These are phyloP conservation scores for Ispidina lecontei DNA, from an alignment of 2,797 vertebrate species.

Conservation along the genomic window DNA sequence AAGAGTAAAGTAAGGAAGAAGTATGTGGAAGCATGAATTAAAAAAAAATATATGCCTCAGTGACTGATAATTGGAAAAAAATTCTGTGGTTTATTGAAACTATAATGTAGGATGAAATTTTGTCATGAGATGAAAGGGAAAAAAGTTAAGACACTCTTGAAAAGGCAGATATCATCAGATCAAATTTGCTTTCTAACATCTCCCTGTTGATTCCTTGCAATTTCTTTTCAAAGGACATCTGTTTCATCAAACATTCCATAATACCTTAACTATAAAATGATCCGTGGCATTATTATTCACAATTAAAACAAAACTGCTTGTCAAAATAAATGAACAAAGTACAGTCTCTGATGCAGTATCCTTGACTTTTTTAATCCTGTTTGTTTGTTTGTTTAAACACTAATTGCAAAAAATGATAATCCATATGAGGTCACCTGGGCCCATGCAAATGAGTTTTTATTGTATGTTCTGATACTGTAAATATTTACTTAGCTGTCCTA, in stretches of 20 bases:
- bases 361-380: conserved; percentile 55
- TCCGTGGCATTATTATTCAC: not conserved
- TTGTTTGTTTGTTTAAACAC: conserved; percentile 50
- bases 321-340: conserved; percentile 36
- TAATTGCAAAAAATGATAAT: conserved; percentile 65
- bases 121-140: not conserved
- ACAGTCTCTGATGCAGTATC: conserved; percentile 16
- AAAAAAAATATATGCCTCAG: not conserved
- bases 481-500: conserved; percentile 48
- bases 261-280: not conserved
- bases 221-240: not conserved
- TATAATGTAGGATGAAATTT: not conserved
- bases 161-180: not conserved
- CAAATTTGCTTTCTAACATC: not conserved
- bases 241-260: not conserved
- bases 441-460: conserved; percentile 49
- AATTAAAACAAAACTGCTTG: conserved; percentile 21
- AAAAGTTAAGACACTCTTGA: not conserved
- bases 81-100: not conserved
- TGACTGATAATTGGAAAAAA: not conserved
- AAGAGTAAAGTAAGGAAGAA: conserved; percentile 31
- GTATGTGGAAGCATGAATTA: not conserved
- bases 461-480: conserved; percentile 46
- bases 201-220: not conserved
- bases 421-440: conserved; percentile 7